Evolutionary conservation across 2,113 vertebrate genomes (phyloP), one percentile per base, ranked within the genome.

Genomic region (Gorilla gorilla): DNA sequence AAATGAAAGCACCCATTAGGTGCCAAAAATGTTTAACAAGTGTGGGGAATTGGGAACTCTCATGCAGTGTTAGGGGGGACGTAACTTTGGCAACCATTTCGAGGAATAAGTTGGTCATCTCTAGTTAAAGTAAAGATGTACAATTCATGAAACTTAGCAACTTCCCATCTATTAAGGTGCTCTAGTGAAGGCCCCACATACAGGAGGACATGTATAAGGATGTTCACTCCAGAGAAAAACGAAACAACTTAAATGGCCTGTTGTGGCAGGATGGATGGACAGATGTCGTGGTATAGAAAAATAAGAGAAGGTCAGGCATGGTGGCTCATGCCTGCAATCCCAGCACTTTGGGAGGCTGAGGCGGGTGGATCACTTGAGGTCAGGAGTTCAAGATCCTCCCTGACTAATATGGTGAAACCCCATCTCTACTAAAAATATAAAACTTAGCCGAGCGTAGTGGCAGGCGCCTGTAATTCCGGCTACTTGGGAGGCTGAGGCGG

Each of bases 11-110:
- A 64, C n/a, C 22, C 23, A 82, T 43, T 86, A 79, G 17, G 16
- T 22, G 70, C 73, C 96, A 94, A 95, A 81, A 82, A 55, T 70
- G 27, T 73, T 81, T 88, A 57, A 86, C 61, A 81, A 80, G 18
- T 12, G 1, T 84, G 16, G 75, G 30, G 38, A 75, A 40, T 90
- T 59, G 45, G 55, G n/a, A 59, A n/a, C 18, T 81, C 50, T 94
- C 23, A 11, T 16, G 11, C 32, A 35, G 9, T 38, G 32, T 13
- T n/a, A 16, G 59, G 17, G n/a, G 30, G n/a, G 16, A 22, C 22
- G 12, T 40, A 30, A 48, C 43, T 81, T 64, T 48, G 35, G 50
- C 25, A 50, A 30, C 43, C 64, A 64, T 64, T 70, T 83, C 4
- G 10, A 68, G 76, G 50, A 50, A 17, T 75, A 40, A 70, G 22